Evolutionary conservation across 1,140 invertebrate genomes (phyloP).

Genomic region (Megathymus violae): DNA sequence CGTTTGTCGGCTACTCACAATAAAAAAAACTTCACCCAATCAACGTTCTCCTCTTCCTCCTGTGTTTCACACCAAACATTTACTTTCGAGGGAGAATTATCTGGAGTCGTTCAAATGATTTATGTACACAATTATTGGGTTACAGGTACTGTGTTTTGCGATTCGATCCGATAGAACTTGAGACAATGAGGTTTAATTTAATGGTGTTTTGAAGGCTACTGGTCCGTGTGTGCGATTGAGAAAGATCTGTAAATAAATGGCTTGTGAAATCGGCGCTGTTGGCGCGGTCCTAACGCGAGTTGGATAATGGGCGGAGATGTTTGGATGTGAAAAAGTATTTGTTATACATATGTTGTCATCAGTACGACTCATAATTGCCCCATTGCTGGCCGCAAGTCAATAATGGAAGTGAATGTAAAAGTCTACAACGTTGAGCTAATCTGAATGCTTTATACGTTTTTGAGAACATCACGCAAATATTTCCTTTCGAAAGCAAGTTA

Average conservation of each 20-base stretch:
- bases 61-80: constrained; percentile 46
- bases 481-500: too few species aligned
- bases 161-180: constrained; percentile 72
- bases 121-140: constrained; percentile 84
- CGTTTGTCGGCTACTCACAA: too few species aligned
- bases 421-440: too few species aligned
- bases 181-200: constrained; percentile 78
- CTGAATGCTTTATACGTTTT: too few species aligned
- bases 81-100: constrained; percentile 75
- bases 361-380: too few species aligned
- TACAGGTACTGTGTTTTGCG: constrained; percentile 79
- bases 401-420: too few species aligned
- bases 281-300: not conserved
- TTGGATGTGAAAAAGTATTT: too few species aligned
- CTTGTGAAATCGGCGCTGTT: constrained; percentile 28
- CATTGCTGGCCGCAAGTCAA: too few species aligned
- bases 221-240: constrained; percentile 28
- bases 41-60: constrained; percentile 7
- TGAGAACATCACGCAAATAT: too few species aligned
- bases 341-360: too few species aligned
- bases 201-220: constrained; percentile 43
- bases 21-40: too few species aligned
- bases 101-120: constrained; percentile 83
- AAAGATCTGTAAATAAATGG: constrained; percentile 31
- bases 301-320: not conserved